Conservation (phyloP, 2,113 vertebrate species). For the Edolisoma coerulescens region DNA sequence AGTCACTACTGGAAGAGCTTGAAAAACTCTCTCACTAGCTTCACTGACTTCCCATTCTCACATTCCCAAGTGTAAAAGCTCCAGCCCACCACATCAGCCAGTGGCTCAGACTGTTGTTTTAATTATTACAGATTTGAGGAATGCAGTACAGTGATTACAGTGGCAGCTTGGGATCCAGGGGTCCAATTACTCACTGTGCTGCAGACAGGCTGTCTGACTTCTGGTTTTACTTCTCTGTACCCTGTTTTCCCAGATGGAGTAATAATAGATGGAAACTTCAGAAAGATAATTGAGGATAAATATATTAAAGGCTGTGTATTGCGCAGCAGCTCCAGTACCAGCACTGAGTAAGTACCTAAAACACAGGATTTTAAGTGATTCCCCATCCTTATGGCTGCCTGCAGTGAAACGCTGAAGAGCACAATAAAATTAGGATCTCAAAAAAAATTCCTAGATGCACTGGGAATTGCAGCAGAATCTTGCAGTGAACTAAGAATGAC, state of each 20-base stretch:
- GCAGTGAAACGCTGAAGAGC: not conserved
- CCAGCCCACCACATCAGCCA: not conserved
- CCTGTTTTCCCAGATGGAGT: not conserved
- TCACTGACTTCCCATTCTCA: not conserved
- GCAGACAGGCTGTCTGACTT: constrained; percentile 38
- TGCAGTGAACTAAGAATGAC: not conserved
- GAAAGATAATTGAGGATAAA: constrained; percentile 3
- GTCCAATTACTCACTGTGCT: constrained; percentile 8
- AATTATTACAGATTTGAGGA: constrained; percentile 34
- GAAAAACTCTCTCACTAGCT: not conserved
- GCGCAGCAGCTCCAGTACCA: not conserved
- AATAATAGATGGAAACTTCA: constrained; percentile 25
- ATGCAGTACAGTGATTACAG: constrained; percentile 11
- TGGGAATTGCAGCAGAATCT: not conserved
- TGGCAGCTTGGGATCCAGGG: not conserved
- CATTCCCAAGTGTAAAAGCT: not conserved
- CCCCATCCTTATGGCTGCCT: not conserved
- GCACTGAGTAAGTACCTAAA: not conserved
- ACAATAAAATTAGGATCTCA: not conserved
- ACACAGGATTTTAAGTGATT: not conserved
- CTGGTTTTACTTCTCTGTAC: constrained; percentile 4
- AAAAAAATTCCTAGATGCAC: not conserved
- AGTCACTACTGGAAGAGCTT: not conserved
- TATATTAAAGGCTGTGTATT: not conserved
- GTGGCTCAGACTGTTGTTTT: not conserved